Percentiles rank a stretch among this genome's conserved stretches.
Evolutionary conservation across 2,113 vertebrate species (phyloP).

Genomic region (Dicerorhinus sumatrensis): DNA sequence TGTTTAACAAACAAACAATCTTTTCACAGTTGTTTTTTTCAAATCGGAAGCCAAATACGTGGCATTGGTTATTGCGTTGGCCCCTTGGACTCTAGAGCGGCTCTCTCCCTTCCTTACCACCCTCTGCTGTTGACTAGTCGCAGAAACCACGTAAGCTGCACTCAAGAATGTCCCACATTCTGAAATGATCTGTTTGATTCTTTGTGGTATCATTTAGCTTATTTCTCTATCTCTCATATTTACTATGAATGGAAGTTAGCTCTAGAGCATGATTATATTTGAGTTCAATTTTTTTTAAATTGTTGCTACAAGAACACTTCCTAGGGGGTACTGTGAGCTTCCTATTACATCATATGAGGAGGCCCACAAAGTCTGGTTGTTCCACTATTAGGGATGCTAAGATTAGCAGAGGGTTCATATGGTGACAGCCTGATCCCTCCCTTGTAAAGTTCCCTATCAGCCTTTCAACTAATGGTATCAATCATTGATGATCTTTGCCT

Average conservation of each 20-base stretch:
- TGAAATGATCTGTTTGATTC: conserved; percentile 43
- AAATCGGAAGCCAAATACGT: neutral
- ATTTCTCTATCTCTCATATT: neutral
- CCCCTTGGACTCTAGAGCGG: neutral
- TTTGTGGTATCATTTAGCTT: neutral
- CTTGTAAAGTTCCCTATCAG: neutral
- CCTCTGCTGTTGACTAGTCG: neutral
- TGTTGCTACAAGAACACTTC: neutral
- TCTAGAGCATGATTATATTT: conserved; percentile 11
- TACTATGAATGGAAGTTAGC: neutral
- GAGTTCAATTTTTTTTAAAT: neutral
- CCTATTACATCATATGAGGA: neutral
- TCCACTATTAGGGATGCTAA: neutral
- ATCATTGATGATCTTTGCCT: neutral
- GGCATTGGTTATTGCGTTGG: neutral
- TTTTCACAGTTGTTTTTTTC: neutral
- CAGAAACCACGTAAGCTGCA: neutral
- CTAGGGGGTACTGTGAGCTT: neutral
- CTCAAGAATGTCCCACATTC: neutral
- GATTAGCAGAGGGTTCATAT: neutral
- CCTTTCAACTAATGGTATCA: neutral
- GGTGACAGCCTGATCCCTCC: neutral
- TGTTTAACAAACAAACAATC: neutral
- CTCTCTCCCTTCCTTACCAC: neutral
- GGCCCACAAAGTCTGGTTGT: neutral